phyloP scores from a whole-genome alignment of 2,888 invertebrate genomes.

The Axea sp. region DNA sequence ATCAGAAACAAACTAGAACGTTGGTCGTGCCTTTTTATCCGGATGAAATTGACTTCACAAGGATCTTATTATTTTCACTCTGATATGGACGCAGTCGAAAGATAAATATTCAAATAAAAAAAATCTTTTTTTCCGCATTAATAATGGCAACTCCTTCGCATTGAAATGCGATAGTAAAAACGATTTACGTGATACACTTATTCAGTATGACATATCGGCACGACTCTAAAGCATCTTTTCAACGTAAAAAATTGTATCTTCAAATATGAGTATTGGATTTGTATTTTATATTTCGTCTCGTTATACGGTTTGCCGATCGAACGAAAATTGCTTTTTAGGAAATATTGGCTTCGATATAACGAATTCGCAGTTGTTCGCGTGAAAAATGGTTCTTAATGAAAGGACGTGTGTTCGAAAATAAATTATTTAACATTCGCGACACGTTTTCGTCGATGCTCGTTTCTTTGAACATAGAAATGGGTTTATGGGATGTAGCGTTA shows the following conservation, averaged over 20 bases:
- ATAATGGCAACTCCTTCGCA: slow-evolving; percentile 5
- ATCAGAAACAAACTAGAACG: background rate
- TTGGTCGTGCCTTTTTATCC: background rate
- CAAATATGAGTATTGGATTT: slow-evolving; percentile 26
- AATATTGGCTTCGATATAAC: slow-evolving; percentile 29
- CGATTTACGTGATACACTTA: slow-evolving; percentile 41
- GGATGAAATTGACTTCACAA: too few relatives aligned
- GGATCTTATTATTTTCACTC: too few relatives aligned
- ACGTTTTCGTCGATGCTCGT: background rate
- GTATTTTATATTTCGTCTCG: slow-evolving; percentile 42
- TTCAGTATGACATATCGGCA: slow-evolving; percentile 17
- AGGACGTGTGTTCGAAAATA: background rate
- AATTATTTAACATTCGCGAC: slow-evolving; percentile 14
- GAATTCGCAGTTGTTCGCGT: slow-evolving; percentile 12
- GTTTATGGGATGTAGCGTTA: background rate
- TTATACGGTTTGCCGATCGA: slow-evolving; percentile 27
- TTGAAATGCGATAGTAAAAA: slow-evolving; percentile 10
- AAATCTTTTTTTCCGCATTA: too few relatives aligned
- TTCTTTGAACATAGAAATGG: slow-evolving; percentile 1
- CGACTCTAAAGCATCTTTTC: slow-evolving; percentile 29
- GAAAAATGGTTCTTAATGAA: slow-evolving; percentile 22
- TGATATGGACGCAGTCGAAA: too few relatives aligned
- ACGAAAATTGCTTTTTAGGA: slow-evolving; percentile 37
- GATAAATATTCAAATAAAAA: too few relatives aligned
- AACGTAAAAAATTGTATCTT: slow-evolving; percentile 36